A percentile compares a stretch with the other conserved stretches of the same genome.
Conservation (phyloP, 2,113 vertebrate species). For the Nannospalax galili region DNA sequence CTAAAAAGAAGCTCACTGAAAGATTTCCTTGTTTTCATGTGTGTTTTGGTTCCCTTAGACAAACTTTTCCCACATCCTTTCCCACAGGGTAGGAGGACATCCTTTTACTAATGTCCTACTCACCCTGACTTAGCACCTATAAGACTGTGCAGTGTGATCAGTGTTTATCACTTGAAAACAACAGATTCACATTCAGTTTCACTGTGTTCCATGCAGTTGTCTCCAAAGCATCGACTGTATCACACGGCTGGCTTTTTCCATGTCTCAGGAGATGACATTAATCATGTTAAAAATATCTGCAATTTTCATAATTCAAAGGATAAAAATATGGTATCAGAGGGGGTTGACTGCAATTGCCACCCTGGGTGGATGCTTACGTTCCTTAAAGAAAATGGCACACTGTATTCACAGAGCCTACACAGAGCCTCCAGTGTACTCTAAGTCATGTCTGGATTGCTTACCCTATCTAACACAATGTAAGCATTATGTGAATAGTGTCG, state of each 20-base stretch:
- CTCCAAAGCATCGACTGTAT: not conserved
- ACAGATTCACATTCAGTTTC: not conserved
- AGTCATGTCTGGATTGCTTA: not conserved
- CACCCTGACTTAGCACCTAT: not conserved
- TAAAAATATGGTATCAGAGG: not conserved
- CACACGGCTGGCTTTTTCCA: not conserved
- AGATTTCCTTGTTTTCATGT: not conserved
- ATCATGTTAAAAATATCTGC: slow-evolving; percentile 29
- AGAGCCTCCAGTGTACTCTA: not conserved
- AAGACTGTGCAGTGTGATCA: too few relatives aligned
- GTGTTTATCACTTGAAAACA: not conserved
- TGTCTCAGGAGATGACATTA: not conserved
- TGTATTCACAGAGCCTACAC: not conserved
- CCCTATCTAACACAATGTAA: too few relatives aligned
- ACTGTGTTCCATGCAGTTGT: not conserved
- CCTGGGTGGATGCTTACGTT: not conserved
- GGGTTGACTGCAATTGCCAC: not conserved
- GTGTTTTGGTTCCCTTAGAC: not conserved
- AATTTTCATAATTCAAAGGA: slow-evolving; percentile 21
- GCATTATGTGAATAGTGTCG: not conserved
- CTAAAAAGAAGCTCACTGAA: not conserved
- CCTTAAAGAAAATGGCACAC: not conserved
- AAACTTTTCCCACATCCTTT: not conserved
- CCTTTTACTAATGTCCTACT: not conserved
- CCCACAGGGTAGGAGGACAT: too few relatives aligned